Conservation (phyloP, 2,113 vertebrate genomes). For the Tiliqua scincoides region DNA sequence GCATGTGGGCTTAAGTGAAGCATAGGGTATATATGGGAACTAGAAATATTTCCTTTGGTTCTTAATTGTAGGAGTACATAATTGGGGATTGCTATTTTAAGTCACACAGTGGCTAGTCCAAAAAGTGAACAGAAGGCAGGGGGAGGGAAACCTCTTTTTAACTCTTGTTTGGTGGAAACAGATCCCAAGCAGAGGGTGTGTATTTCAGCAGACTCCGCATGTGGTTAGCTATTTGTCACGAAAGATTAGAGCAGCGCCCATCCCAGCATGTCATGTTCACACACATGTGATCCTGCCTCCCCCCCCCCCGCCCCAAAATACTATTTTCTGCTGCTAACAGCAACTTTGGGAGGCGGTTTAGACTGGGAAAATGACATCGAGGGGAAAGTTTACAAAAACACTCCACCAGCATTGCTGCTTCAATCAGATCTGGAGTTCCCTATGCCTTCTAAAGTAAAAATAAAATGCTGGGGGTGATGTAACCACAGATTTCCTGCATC, state of each 20-base stretch:
- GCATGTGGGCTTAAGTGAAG: background rate
- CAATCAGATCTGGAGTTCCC: too few relatives aligned
- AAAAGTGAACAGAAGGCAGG: background rate
- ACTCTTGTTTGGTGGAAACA: background rate
- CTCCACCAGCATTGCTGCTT: too few relatives aligned
- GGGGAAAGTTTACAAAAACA: too few relatives aligned
- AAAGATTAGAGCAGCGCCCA: background rate
- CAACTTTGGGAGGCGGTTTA: too few relatives aligned
- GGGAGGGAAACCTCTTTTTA: background rate
- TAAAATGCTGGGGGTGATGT: too few relatives aligned
- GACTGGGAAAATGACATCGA: too few relatives aligned
- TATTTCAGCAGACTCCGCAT: background rate
- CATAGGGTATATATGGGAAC: background rate
- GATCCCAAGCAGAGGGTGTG: constrained; percentile 1
- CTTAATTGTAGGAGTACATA: background rate
- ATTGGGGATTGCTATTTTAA: background rate
- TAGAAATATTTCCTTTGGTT: constrained; percentile 13
- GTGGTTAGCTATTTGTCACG: background rate
- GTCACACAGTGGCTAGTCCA: background rate
- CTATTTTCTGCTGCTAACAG: background rate
- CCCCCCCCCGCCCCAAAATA: background rate
- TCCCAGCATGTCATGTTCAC: background rate
- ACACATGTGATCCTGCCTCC: background rate
- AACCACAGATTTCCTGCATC: too few relatives aligned
- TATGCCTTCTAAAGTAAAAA: too few relatives aligned